These are phyloP conservation scores for Tiliqua scincoides DNA, from an alignment of 2,113 vertebrate genomes.

Conservation along the genomic window DNA sequence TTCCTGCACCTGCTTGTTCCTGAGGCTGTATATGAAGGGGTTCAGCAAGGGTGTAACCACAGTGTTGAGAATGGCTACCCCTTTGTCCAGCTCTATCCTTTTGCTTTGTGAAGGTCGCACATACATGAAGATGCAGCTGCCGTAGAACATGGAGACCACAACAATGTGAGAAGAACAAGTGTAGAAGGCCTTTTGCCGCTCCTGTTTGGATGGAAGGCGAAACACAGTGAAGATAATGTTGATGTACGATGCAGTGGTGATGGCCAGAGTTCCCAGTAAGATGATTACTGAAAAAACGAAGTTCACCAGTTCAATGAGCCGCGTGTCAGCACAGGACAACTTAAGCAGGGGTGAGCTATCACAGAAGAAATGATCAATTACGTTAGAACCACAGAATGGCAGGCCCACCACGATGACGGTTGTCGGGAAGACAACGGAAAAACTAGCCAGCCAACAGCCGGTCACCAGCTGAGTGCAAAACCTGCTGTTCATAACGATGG, in stretches of 20 bases:
- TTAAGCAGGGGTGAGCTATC: constrained; percentile 30
- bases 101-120: constrained; percentile 1
- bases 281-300: constrained; percentile 30
- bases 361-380: constrained; percentile 51
- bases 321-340: constrained; percentile 38
- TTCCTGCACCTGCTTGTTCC: constrained; percentile 38
- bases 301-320: constrained; percentile 11
- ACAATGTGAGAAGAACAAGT: constrained; percentile 45
- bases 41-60: constrained; percentile 46
- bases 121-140: constrained; percentile 51
- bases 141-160: constrained; percentile 35
- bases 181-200: constrained; percentile 39
- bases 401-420: constrained; percentile 38
- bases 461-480: constrained; percentile 27
- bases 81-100: constrained; percentile 29
- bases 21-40: constrained; percentile 51
- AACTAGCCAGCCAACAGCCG: constrained; percentile 36
- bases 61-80: constrained; percentile 25
- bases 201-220: not conserved
- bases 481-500: constrained; percentile 45
- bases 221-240: constrained; percentile 31
- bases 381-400: constrained; percentile 52
- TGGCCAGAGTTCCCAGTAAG: constrained; percentile 20
- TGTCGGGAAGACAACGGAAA: constrained; percentile 50
- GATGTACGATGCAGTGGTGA: too few relatives aligned